Conservation (phyloP, 2,113 vertebrate species). For the Indri indri region DNA sequence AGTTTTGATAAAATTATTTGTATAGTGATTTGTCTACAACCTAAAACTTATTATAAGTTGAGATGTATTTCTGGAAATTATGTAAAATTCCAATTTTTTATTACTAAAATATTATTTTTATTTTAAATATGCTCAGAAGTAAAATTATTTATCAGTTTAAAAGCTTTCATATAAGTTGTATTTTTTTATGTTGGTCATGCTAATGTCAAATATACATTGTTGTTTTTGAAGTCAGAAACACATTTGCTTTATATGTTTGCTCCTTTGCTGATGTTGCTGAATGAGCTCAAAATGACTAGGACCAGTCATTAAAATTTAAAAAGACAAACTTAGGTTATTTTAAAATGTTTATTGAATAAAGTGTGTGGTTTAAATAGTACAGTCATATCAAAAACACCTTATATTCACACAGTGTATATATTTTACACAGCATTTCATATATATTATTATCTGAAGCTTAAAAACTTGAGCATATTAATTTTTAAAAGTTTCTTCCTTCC, state of each 20-base stretch:
- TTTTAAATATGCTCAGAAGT: neutral
- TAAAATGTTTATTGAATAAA: neutral
- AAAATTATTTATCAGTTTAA: neutral
- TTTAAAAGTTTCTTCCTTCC: neutral
- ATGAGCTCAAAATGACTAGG: neutral
- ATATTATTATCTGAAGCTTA: neutral
- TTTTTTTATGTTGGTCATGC: neutral
- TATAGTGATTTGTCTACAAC: neutral
- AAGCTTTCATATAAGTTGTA: neutral
- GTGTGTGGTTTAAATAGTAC: neutral
- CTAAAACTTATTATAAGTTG: neutral
- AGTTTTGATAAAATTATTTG: neutral
- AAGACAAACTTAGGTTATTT: neutral
- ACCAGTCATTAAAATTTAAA: neutral
- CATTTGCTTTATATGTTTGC: neutral
- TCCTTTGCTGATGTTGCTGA: neutral
- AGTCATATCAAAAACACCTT: neutral
- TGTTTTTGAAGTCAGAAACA: neutral
- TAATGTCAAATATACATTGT: neutral
- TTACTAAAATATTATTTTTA: neutral
- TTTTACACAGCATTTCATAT: neutral
- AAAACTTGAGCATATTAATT: constrained; percentile 37
- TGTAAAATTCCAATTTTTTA: neutral
- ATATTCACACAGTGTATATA: neutral
- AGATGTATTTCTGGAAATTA: neutral